A percentile compares a stretch with the other conserved stretches of the same genome.
These are phyloP conservation scores for Pseudolaguvia tuberculata DNA, from an alignment of 2,113 vertebrate genomes.

Conservation along the genomic window DNA sequence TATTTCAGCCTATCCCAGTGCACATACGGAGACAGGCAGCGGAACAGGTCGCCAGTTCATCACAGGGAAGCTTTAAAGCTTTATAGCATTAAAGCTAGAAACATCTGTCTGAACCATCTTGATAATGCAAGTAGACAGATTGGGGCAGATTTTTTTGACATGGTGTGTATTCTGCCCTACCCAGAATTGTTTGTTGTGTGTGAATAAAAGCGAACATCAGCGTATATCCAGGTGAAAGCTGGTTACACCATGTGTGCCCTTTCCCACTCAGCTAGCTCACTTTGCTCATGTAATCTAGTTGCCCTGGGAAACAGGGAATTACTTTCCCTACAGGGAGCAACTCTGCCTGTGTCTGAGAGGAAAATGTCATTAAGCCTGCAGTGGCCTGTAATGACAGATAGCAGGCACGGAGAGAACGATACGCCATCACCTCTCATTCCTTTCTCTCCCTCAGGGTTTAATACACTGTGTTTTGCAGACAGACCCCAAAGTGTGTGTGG, in stretches of 20 bases:
- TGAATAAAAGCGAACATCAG: background rate
- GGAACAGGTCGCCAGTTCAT: too few relatives aligned
- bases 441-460: conserved; percentile 35
- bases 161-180: too few relatives aligned
- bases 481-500: conserved; percentile 49
- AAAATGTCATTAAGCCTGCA: conserved; percentile 55
- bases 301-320: conserved; percentile 28
- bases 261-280: background rate
- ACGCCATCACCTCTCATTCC: conserved; percentile 29
- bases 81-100: too few relatives aligned
- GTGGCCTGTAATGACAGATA: conserved; percentile 57
- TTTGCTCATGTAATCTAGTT: conserved; percentile 24
- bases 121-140: too few relatives aligned
- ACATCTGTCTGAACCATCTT: too few relatives aligned
- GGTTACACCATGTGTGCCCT: background rate
- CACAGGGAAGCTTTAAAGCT: too few relatives aligned
- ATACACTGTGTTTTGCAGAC: conserved; percentile 14
- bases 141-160: too few relatives aligned
- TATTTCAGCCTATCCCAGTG: too few relatives aligned
- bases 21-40: too few relatives aligned
- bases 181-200: too few relatives aligned
- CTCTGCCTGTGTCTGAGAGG: conserved; percentile 23
- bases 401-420: conserved; percentile 48
- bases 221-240: conserved; percentile 12
- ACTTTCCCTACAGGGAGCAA: conserved; percentile 20